Base-by-base conservation (phyloP, 2,888 invertebrate species). In the Aphrophora alni region DNA sequence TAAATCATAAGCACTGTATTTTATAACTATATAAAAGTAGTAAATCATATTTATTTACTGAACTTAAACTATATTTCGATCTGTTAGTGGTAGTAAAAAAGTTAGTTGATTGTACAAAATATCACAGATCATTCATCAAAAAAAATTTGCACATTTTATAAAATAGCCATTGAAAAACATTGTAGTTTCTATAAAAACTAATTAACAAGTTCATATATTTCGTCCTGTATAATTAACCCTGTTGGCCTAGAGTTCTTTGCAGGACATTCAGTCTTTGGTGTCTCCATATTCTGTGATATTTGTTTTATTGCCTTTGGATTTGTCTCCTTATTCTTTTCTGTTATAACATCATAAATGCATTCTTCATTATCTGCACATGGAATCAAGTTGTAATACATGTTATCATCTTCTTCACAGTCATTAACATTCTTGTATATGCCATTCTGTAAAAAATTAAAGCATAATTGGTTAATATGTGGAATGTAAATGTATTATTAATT, bases 131-230 rank as follows among this genome's bases (percentile, higher is more conserved):
- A 59, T 59, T 59, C 21, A 5, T 21, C 2, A n/a, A 21, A 21
- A 21, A 59, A 21, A 2, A 5, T 44, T 44, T 44, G 4, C 21
- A 21, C 21, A 59, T 59, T 21, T 59, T 59, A 59, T 21, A 21
- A 59, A n/a, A n/a, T 21, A 21, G 59, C 59, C 44, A 44, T 8
- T 44, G 10, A 14, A 44, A 44, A 44, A 44, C 12, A 44, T 44
- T 44, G 44, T 14, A 8, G 2, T 44, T 44, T 14, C 10, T 14
- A 14, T 14, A 12, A 59, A 59, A n/a, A 5, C 59, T 59, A 59
- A 59, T 59, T 59, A 21, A 59, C 59, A 59, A 59, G 21, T 59
- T 59, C 59, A 59, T 59, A 59, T 59, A 59, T 59, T 59, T 59
- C 59, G 21, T 59, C 59, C 59, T 59, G 59, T 59, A 59, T 21